A percentile compares a stretch with the other conserved stretches of the same genome.
Evolutionary conservation across 2,888 invertebrate genomes (phyloP).

Genomic region (Coenonympha glycerion): DNA sequence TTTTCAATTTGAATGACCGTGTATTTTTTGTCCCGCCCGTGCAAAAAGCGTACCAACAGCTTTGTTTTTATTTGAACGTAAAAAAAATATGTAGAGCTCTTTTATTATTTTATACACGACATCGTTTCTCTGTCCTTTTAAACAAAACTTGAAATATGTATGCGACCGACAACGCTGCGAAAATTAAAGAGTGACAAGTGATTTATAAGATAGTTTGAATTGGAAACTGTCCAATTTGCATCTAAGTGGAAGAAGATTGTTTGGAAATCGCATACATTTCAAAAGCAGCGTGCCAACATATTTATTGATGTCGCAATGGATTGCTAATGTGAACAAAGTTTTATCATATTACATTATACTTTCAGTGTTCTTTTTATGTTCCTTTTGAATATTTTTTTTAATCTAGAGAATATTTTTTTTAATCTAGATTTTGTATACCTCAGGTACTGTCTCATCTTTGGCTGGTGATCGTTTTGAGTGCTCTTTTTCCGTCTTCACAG

Average conservation of each 20-base stretch:
- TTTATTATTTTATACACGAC: conserved; percentile 13
- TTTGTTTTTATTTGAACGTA: conserved; percentile 8
- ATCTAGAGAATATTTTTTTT: too few species aligned
- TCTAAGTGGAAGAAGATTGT: conserved; percentile 26
- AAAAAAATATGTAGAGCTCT: conserved; percentile 8
- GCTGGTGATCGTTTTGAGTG: conserved; percentile 44
- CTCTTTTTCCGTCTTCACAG: conserved; percentile 55
- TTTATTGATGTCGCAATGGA: conserved; percentile 25
- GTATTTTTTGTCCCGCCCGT: conserved; percentile 5
- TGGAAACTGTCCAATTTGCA: conserved; percentile 27
- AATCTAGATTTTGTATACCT: conserved; percentile 47
- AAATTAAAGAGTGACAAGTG: conserved; percentile 23
- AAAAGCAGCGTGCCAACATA: conserved; percentile 21
- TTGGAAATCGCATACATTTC: conserved; percentile 27
- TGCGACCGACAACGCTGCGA: conserved; percentile 15
- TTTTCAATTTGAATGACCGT: conserved; percentile 5
- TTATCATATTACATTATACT: conserved; percentile 6
- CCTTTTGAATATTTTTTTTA: not conserved
- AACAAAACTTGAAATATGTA: conserved; percentile 12
- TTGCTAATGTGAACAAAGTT: conserved; percentile 12
- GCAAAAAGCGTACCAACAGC: conserved; percentile 7
- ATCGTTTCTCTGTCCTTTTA: not conserved
- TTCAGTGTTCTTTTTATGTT: conserved; percentile 1
- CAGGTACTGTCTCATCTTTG: conserved; percentile 50
- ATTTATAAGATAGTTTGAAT: conserved; percentile 27